Evolutionary conservation across 2,797 vertebrate species (phyloP).

Genomic region (Pipistrellus nathusii): DNA sequence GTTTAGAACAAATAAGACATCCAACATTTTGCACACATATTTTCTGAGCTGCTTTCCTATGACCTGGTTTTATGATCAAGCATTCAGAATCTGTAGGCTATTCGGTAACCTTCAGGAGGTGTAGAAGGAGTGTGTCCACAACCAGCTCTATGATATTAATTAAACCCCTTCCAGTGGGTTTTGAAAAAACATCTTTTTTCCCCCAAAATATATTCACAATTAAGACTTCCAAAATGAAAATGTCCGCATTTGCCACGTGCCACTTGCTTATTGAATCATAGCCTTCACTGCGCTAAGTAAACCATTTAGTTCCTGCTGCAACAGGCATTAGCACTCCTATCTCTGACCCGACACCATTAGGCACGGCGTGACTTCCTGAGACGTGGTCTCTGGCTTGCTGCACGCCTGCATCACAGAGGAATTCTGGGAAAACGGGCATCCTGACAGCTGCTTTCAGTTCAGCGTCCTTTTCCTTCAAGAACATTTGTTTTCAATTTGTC

Average conservation of each 20-base stretch:
- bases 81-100: not conserved
- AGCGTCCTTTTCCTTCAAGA: slow-evolving; percentile 80
- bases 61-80: not conserved
- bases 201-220: not conserved
- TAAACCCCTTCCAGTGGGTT: not conserved
- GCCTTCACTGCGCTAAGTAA: not conserved
- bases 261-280: not conserved
- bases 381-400: slow-evolving; percentile 82
- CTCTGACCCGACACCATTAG: slow-evolving; percentile 84
- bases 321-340: slow-evolving; percentile 62
- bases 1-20: not conserved
- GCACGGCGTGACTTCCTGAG: slow-evolving; percentile 87
- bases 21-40: not conserved
- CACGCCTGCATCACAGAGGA: slow-evolving; percentile 79
- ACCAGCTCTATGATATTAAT: not conserved
- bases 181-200: not conserved
- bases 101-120: not conserved
- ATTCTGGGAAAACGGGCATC: slow-evolving; percentile 88
- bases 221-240: not conserved
- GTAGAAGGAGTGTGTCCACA: not conserved
- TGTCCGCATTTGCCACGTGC: not conserved
- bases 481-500: slow-evolving; percentile 93
- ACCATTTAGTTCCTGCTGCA: not conserved
- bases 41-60: not conserved
- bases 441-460: slow-evolving; percentile 93